These are phyloP conservation scores for Parapsyche elsis DNA, from an alignment of 1,140 invertebrate species.

Conservation along the genomic window DNA sequence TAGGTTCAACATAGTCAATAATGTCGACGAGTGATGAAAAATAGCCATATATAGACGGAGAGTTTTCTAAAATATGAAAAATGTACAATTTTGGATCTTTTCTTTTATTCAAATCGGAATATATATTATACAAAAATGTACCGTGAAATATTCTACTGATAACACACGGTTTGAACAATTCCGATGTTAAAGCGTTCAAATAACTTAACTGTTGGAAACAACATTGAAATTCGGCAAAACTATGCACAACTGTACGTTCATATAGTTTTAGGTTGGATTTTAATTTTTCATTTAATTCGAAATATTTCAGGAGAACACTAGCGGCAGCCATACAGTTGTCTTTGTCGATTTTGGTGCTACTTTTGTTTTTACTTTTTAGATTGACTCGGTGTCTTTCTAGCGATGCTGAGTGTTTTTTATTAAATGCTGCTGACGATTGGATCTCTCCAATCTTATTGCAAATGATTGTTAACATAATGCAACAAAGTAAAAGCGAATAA, in stretches of 20 bases:
- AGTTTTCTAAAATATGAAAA: conserved; percentile 64
- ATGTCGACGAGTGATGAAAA: conserved; percentile 59
- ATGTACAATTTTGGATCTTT: conserved; percentile 68
- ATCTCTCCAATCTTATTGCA: conserved; percentile 70
- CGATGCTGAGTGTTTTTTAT: conserved; percentile 62
- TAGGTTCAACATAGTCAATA: conserved; percentile 43
- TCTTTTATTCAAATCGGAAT: conserved; percentile 68
- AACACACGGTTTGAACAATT: conserved; percentile 67
- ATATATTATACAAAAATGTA: conserved; percentile 79
- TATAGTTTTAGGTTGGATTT: conserved; percentile 71
- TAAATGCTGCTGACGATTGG: conserved; percentile 64
- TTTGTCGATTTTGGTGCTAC: conserved; percentile 61
- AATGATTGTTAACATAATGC: conserved; percentile 72
- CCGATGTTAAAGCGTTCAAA: conserved; percentile 74
- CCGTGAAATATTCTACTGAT: conserved; percentile 75
- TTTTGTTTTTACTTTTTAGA: conserved; percentile 7
- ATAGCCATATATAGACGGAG: conserved; percentile 66
- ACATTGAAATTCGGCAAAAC: conserved; percentile 79
- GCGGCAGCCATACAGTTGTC: conserved; percentile 72
- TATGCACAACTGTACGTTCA: conserved; percentile 71
- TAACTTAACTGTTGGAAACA: conserved; percentile 71
- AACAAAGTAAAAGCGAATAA: conserved; percentile 71
- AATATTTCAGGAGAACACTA: conserved; percentile 72
- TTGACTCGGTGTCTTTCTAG: conserved; percentile 58
- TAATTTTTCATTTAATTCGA: conserved; percentile 72